phyloP scores from a whole-genome alignment of 1,140 invertebrate genomes.

The Potamilus streckersoni region DNA sequence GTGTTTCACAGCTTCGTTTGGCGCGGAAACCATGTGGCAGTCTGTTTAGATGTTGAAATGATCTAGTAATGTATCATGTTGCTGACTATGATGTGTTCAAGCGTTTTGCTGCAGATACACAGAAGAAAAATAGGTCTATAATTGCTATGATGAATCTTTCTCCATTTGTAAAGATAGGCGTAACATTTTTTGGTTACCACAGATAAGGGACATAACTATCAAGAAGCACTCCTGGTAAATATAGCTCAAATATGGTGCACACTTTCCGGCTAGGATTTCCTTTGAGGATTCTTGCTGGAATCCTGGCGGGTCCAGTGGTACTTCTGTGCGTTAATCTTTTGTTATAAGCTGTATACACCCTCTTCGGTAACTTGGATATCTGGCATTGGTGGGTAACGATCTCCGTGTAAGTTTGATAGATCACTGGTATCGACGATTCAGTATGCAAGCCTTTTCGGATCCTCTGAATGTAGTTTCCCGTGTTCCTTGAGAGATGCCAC shows the following conservation, averaged over 20 bases:
- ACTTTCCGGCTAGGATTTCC: not conserved
- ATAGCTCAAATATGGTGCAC: not conserved
- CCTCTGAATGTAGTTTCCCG: no score
- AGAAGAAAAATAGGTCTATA: not conserved
- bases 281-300: not conserved
- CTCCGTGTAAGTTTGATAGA: no score
- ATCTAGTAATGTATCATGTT: no score
- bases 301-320: not conserved
- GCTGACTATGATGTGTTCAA: no score
- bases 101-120: no score
- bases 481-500: no score
- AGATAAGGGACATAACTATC: not conserved
- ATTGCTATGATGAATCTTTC: not conserved
- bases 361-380: not conserved
- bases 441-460: no score
- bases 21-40: no score
- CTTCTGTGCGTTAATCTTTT: not conserved
- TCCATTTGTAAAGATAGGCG: conserved; percentile 1
- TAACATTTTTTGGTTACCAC: not conserved
- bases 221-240: not conserved
- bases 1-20: no score
- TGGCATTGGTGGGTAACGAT: no score
- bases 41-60: no score
- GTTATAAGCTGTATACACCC: not conserved
- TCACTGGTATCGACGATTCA: no score